A percentile compares a stretch with the other conserved stretches of the same genome.
phyloP scores from a whole-genome alignment of 1,140 invertebrate genomes.

The Artemia franciscana region DNA sequence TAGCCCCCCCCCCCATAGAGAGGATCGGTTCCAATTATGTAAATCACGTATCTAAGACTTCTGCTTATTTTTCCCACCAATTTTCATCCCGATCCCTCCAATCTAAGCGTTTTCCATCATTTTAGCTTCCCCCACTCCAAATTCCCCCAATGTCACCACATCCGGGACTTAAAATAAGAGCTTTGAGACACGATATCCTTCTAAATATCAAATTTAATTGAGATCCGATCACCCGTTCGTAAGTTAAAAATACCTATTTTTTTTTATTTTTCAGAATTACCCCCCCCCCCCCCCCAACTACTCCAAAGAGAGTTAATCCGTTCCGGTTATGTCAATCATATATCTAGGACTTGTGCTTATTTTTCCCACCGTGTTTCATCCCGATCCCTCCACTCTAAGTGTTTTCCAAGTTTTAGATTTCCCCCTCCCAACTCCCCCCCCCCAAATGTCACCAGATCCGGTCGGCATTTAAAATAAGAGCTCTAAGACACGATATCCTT shows the following conservation, averaged over 20 bases:
- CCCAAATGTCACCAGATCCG: too few species aligned
- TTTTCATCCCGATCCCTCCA: background rate
- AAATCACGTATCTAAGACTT: background rate
- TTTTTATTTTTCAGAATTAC: too few species aligned
- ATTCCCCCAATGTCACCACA: background rate
- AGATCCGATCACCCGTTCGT: slow-evolving; percentile 4
- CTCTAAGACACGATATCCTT: too few species aligned
- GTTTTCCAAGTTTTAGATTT: too few species aligned
- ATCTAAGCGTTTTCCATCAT: background rate
- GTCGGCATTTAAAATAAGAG: too few species aligned
- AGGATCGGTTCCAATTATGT: background rate
- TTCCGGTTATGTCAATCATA: too few species aligned
- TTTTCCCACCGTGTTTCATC: too few species aligned
- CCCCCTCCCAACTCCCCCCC: too few species aligned
- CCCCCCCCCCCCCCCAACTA: too few species aligned
- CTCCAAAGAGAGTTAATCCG: too few species aligned
- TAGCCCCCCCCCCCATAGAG: background rate
- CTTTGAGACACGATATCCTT: background rate
- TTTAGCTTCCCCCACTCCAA: background rate
- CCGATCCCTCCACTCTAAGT: too few species aligned
- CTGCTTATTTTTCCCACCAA: background rate
- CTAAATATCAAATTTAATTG: background rate
- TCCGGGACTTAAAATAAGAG: background rate
- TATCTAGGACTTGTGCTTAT: too few species aligned
- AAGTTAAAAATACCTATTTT: slow-evolving; percentile 1